Percentiles rank a stretch among this genome's conserved stretches.
phyloP scores from a whole-genome alignment of 2,888 invertebrate genomes.

The Tyria jacobaeae region DNA sequence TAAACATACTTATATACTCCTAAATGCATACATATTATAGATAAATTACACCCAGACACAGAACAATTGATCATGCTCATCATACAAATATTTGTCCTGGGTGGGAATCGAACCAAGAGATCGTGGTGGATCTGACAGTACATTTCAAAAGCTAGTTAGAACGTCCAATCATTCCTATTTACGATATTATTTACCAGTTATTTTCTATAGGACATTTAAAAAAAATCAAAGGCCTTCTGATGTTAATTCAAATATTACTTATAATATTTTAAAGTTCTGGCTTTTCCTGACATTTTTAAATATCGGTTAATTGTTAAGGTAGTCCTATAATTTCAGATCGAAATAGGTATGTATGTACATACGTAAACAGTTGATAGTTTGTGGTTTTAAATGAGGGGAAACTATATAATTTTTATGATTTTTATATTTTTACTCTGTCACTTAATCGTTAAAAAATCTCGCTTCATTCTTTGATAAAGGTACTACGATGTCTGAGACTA shows the following conservation, averaged over 20 bases:
- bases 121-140: background rate
- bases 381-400: background rate
- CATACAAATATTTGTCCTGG: too few relatives aligned
- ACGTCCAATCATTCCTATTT: background rate
- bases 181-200: background rate
- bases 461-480: too few relatives aligned
- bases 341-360: background rate
- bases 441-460: too few relatives aligned
- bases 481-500: too few relatives aligned
- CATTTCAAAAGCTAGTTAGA: conserved; percentile 9
- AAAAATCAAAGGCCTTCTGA: conserved; percentile 20
- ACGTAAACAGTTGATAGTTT: background rate
- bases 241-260: conserved; percentile 34
- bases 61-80: too few relatives aligned
- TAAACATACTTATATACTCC: too few relatives aligned
- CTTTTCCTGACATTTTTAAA: background rate
- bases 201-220: conserved; percentile 12
- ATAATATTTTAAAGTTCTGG: background rate
- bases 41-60: too few relatives aligned
- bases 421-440: too few relatives aligned
- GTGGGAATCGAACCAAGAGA: too few relatives aligned
- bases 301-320: background rate
- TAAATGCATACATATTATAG: too few relatives aligned
- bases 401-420: background rate
- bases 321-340: background rate